phyloP scores from a whole-genome alignment of 2,888 invertebrate species.

The Athetis lepigone region DNA sequence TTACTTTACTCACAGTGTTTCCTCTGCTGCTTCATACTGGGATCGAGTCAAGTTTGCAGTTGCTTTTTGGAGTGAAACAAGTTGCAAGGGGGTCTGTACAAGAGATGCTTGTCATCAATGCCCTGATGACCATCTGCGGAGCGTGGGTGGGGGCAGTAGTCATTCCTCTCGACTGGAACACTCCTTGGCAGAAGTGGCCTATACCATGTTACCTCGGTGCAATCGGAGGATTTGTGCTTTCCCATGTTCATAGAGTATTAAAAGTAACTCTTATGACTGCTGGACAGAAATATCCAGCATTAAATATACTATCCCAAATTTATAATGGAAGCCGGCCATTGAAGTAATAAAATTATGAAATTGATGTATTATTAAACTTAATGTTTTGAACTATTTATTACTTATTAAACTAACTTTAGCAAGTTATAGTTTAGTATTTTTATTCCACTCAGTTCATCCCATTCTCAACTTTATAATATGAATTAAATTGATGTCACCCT shows the following conservation, averaged over 20 bases:
- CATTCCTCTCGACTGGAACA: conserved; percentile 97
- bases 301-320: conserved; percentile 76
- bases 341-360: conserved; percentile 68
- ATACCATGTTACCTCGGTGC: conserved; percentile 93
- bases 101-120: conserved; percentile 90
- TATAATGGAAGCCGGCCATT: conserved; percentile 75
- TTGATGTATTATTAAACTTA: no score
- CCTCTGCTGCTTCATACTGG: conserved; percentile 92
- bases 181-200: conserved; percentile 96
- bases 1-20: conserved; percentile 91
- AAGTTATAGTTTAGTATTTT: not conserved
- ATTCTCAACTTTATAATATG: not conserved
- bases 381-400: conserved; percentile 39
- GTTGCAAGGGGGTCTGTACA: conserved; percentile 88
- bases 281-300: conserved; percentile 79
- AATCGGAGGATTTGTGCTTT: conserved; percentile 90
- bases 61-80: conserved; percentile 88
- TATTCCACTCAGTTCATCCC: not conserved
- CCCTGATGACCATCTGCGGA: conserved; percentile 92
- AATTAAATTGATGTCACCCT: no score
- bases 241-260: conserved; percentile 89
- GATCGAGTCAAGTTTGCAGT: conserved; percentile 88
- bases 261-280: conserved; percentile 81
- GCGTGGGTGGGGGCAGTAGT: conserved; percentile 96
- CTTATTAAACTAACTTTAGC: no score